A percentile compares a stretch with the other conserved stretches of the same genome.
These are phyloP conservation scores for Caenorhabditis tropicalis DNA, from an alignment of 1,140 invertebrate genomes.

Conservation along the genomic window DNA sequence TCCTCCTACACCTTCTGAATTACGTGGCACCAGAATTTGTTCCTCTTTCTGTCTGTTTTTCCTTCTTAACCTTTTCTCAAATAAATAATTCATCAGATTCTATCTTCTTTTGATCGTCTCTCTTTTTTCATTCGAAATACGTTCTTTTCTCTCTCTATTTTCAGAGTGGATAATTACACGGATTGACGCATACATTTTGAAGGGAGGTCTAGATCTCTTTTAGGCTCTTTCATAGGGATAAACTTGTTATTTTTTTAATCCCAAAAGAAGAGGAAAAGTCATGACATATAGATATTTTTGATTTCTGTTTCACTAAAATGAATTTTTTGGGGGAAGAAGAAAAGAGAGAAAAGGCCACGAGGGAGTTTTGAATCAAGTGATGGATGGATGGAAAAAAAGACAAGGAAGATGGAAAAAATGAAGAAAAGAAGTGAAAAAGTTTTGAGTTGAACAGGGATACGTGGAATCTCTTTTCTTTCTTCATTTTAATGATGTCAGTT, in stretches of 20 bases:
- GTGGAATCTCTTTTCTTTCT: too few relatives aligned
- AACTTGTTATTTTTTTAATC: not conserved
- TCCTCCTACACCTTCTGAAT: not conserved
- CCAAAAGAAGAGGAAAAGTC: not conserved
- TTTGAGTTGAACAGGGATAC: not conserved
- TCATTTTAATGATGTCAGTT: not conserved
- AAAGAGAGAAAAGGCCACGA: not conserved
- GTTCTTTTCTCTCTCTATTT: not conserved
- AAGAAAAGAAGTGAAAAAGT: not conserved
- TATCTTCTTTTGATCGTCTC: not conserved
- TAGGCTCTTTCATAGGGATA: not conserved
- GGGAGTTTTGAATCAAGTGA: not conserved
- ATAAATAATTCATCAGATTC: not conserved
- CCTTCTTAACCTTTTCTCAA: not conserved
- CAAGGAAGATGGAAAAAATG: not conserved
- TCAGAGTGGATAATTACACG: not conserved
- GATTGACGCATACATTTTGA: not conserved
- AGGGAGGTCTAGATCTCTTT: not conserved
- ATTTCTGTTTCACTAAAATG: slow-evolving; percentile 22
- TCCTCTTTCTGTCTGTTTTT: not conserved
- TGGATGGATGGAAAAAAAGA: slow-evolving; percentile 12
- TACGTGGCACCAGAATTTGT: not conserved
- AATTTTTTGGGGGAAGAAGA: not conserved
- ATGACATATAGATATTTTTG: not conserved
- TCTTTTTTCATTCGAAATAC: not conserved